These are phyloP conservation scores for Tricholauxania praeusta DNA, from an alignment of 2,888 invertebrate genomes.

Conservation along the genomic window DNA sequence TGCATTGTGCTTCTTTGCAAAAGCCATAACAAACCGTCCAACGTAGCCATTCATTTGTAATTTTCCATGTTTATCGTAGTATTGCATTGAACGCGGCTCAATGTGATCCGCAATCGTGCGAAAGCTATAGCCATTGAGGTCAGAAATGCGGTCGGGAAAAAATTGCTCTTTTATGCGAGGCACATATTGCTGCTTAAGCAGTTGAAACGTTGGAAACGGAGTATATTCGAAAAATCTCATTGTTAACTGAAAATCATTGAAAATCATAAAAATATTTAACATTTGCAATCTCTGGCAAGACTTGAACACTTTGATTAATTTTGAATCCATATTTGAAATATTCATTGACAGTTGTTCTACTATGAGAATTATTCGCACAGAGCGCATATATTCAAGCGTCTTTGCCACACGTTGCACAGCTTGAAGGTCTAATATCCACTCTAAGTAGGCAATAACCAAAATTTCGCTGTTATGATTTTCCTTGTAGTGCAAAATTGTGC, in stretches of 20 bases:
- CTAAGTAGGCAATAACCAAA: not conserved
- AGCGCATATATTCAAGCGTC: not conserved
- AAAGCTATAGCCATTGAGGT: conserved; percentile 39
- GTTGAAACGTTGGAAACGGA: conserved; percentile 38
- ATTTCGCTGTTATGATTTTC: not conserved
- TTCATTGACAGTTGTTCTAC: not conserved
- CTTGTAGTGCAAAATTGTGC: not conserved
- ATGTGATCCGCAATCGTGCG: conserved; percentile 40
- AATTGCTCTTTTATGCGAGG: not conserved
- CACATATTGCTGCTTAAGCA: not conserved
- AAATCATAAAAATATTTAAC: conserved; percentile 39
- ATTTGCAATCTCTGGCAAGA: conserved; percentile 21
- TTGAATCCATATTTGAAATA: not conserved
- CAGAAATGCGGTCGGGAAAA: conserved; percentile 31
- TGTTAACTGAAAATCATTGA: conserved; percentile 32
- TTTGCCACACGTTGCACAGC: not conserved
- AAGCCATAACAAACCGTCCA: conserved; percentile 32
- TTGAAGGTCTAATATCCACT: not conserved
- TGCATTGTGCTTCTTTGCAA: conserved; percentile 35
- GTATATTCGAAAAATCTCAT: conserved; percentile 32
- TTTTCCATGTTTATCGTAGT: conserved; percentile 31
- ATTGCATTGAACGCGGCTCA: conserved; percentile 38
- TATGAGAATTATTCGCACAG: not conserved
- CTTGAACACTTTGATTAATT: not conserved
- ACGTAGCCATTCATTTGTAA: conserved; percentile 36